Evolutionary conservation across 2,888 invertebrate species (phyloP).

Genomic region (Pachycephus smyrnensis): DNA sequence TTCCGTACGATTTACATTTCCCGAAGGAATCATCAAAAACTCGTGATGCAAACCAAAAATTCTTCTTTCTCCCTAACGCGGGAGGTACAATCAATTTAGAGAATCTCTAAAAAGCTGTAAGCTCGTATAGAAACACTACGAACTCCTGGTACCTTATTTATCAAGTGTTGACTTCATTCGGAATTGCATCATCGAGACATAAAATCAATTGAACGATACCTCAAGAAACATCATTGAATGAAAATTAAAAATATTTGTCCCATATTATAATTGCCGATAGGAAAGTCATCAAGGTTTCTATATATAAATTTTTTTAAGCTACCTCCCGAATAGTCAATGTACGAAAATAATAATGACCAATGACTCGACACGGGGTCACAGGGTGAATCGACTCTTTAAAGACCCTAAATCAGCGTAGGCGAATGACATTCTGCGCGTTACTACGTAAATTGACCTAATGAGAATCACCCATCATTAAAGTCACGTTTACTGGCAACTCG

Average conservation of each 20-base stretch:
- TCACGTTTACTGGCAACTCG: background rate
- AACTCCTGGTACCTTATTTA: background rate
- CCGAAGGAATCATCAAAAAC: background rate
- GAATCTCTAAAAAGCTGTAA: no score
- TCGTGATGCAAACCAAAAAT: background rate
- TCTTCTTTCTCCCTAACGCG: no score
- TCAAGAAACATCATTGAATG: no score
- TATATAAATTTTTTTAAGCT: background rate
- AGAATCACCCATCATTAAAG: conserved; percentile 9
- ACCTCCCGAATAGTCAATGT: background rate
- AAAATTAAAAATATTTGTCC: no score
- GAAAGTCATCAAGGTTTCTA: no score
- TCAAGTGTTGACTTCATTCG: background rate
- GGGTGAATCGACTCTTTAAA: conserved; percentile 14
- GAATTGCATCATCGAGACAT: no score
- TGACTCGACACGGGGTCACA: conserved; percentile 3
- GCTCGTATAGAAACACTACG: no score
- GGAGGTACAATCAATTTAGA: no score
- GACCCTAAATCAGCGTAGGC: conserved; percentile 14
- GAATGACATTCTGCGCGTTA: conserved; percentile 14
- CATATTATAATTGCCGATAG: no score
- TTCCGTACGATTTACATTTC: background rate
- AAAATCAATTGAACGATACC: no score
- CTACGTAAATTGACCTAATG: conserved; percentile 17
- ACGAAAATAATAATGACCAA: background rate